Conservation (phyloP, 2,888 invertebrate genomes). For the Leucophenga maculata region DNA sequence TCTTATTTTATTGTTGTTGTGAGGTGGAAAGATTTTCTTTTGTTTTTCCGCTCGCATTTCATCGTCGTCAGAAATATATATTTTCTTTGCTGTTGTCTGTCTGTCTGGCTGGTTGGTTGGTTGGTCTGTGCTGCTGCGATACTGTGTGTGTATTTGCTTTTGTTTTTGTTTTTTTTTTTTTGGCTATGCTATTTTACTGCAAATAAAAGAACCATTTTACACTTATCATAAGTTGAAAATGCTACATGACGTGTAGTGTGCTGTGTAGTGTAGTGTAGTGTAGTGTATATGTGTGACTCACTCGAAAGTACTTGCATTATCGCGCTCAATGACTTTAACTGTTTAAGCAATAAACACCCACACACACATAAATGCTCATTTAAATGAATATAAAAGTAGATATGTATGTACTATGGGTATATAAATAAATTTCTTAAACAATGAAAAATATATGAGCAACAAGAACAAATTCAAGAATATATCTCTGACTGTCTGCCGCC, state of each 20-base stretch:
- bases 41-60: background rate
- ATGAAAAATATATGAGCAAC: constrained; percentile 47
- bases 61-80: background rate
- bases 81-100: background rate
- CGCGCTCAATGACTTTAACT: constrained; percentile 14
- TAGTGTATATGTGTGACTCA: background rate
- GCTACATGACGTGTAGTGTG: background rate
- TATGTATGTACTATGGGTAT: constrained; percentile 33
- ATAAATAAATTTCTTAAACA: constrained; percentile 56
- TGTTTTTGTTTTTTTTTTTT: constrained; percentile 45
- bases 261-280: background rate
- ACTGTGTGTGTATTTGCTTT: no score
- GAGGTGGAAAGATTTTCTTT: background rate
- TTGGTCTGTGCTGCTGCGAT: background rate
- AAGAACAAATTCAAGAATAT: constrained; percentile 9
- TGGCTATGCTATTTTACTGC: constrained; percentile 52
- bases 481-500: constrained; percentile 13
- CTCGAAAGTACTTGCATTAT: background rate
- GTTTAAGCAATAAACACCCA: constrained; percentile 35
- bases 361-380: background rate
- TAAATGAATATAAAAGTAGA: constrained; percentile 20
- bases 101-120: no score
- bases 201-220: constrained; percentile 25
- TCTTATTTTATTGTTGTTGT: no score
- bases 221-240: constrained; percentile 17